Conservation (phyloP, 2,113 vertebrate species). For the Pimephales promelas region DNA sequence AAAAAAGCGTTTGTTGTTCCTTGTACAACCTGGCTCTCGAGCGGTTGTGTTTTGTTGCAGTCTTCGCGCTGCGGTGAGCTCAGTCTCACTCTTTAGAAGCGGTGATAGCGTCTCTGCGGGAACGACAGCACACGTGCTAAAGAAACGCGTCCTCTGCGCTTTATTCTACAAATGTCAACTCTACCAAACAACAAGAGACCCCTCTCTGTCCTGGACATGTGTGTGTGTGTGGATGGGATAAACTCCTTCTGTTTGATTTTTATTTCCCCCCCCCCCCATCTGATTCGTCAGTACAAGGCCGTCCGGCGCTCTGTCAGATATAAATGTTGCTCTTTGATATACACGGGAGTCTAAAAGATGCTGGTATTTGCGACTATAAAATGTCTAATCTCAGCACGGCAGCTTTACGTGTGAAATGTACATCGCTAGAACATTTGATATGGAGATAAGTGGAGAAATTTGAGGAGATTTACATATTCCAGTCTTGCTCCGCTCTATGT, state of each 20-base stretch:
- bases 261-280: slow-evolving; percentile 25
- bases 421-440: slow-evolving; percentile 72
- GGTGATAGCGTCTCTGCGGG: slow-evolving; percentile 85
- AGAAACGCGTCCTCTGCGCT: slow-evolving; percentile 58
- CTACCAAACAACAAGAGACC: slow-evolving; percentile 52
- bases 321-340: slow-evolving; percentile 79
- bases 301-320: slow-evolving; percentile 69
- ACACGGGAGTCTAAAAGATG: slow-evolving; percentile 73
- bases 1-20: slow-evolving; percentile 9
- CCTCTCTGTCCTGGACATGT: slow-evolving; percentile 36
- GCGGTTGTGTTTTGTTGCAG: slow-evolving; percentile 33
- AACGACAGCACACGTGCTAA: slow-evolving; percentile 82
- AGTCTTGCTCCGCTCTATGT: slow-evolving; percentile 69
- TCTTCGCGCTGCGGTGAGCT: slow-evolving; percentile 51
- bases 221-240: slow-evolving; percentile 35
- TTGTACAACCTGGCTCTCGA: neutral
- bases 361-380: slow-evolving; percentile 68
- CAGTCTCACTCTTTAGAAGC: slow-evolving; percentile 81
- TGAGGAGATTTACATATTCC: slow-evolving; percentile 76
- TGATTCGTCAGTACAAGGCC: slow-evolving; percentile 67
- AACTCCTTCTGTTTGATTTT: slow-evolving; percentile 60
- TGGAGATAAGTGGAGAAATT: slow-evolving; percentile 75
- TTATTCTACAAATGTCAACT: slow-evolving; percentile 54
- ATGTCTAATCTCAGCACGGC: slow-evolving; percentile 52
- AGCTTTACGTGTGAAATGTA: slow-evolving; percentile 62